Conservation (phyloP, 2,113 vertebrate genomes). For the Symphodus melops region DNA sequence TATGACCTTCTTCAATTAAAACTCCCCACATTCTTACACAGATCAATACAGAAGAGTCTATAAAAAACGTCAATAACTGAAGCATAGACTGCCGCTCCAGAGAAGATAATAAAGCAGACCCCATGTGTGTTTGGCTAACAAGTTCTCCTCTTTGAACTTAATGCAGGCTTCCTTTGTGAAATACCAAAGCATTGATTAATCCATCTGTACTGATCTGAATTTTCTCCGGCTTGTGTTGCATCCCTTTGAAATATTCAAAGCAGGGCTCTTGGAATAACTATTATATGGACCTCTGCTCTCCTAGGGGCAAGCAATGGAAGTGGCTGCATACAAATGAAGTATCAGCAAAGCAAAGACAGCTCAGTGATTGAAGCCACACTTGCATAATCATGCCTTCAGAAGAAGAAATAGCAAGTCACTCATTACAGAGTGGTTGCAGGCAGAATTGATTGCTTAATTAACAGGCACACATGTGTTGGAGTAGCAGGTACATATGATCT, state of each 20-base stretch:
- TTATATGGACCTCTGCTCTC: constrained; percentile 75
- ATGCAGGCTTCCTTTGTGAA: constrained; percentile 67
- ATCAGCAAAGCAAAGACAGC: constrained; percentile 54
- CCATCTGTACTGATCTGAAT: constrained; percentile 74
- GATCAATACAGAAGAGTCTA: constrained; percentile 72
- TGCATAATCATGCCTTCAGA: constrained; percentile 65
- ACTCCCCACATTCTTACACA: constrained; percentile 42
- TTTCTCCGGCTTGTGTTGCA: constrained; percentile 69
- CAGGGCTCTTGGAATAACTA: constrained; percentile 71
- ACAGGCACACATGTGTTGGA: constrained; percentile 5
- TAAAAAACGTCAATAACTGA: constrained; percentile 73
- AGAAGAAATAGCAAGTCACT: constrained; percentile 60
- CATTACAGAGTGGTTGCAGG: constrained; percentile 43
- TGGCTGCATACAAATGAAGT: constrained; percentile 78
- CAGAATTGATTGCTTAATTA: constrained; percentile 54
- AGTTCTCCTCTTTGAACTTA: constrained; percentile 75
- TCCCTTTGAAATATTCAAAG: constrained; percentile 80
- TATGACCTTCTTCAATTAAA: constrained; percentile 63
- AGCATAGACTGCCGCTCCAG: constrained; percentile 40
- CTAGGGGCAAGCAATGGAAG: constrained; percentile 60
- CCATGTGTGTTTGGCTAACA: constrained; percentile 63
- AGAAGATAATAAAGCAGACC: constrained; percentile 57
- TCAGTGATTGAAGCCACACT: constrained; percentile 62
- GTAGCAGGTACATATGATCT: background rate
- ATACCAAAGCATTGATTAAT: constrained; percentile 77